Evolutionary conservation across 2,113 vertebrate genomes (phyloP), one percentile per base, ranked within the genome.

Genomic region (Heliornis fulica): DNA sequence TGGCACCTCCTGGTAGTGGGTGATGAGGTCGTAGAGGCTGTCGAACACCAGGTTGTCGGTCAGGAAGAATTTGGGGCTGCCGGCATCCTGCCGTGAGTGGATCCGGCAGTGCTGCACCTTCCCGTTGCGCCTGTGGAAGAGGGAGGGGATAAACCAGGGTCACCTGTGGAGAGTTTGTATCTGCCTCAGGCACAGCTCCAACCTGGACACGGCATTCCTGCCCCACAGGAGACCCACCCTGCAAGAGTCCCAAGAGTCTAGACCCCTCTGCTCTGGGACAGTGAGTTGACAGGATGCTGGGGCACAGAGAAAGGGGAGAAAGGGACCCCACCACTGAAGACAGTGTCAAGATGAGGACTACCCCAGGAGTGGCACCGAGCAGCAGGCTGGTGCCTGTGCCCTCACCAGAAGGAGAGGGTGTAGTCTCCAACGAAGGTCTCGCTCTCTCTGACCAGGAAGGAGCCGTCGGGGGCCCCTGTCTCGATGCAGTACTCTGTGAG

Each of bases 11-110:
- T 99, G 99, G 98, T 99, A 99, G 97, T 99, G 99, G 13, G 98
- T 99, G 97, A 99, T 99, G 96, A 99, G 99, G 82, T 99, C 98
- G 59, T 99, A 99, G 78, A 99, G 99, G 3, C 99, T 99, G 97
- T 99, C 99, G 1, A 99, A 99, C 93, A 99, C 99, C 72, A 99
- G 98, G 98, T 99, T 99, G 98, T 99, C 99, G 0, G 99, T 99
- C 97, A 99, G 97, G 98, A 99, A 99, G 98, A 99, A 99, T 97
- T 99, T 99, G 83, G 99, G 99, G 96, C 99, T 99, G 74, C 99
- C 99, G 0, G 99, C 99, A 31, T 99, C 99, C 97, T 99, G 99
- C 25, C 99, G 98, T 0, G 99, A 99, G 97, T 99, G 99, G 95
- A 99, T 99, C 9, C 99, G 98, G 96, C 99, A 99, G 93, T 99